These are phyloP conservation scores for Platynereis dumerilii DNA, from an alignment of 2,888 invertebrate genomes.

Conservation along the genomic window DNA sequence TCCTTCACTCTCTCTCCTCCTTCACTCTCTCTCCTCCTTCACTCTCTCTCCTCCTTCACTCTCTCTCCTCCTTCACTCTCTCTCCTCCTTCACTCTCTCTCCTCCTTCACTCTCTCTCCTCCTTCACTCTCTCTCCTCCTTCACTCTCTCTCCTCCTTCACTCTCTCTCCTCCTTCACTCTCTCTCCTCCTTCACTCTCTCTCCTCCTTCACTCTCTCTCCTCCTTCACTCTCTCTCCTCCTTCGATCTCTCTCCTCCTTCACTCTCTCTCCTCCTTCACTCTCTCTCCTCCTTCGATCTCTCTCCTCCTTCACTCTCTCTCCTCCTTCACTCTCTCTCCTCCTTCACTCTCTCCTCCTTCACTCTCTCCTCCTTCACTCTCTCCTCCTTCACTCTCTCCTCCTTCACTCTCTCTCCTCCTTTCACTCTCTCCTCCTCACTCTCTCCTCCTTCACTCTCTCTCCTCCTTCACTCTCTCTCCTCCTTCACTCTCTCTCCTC, in stretches of 20 bases:
- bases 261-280: no score
- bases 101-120: conserved; percentile 7
- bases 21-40: not conserved
- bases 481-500: no score
- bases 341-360: no score
- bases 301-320: no score
- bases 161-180: not conserved
- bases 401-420: conserved; percentile 14
- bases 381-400: conserved; percentile 12
- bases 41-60: not conserved
- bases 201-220: no score
- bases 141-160: conserved; percentile 4
- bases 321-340: no score
- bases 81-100: not conserved
- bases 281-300: no score
- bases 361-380: no score
- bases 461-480: no score
- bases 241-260: no score
- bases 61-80: not conserved
- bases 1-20: not conserved
- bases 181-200: conserved; percentile 12
- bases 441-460: no score
- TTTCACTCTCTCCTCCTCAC: conserved; percentile 4
- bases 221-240: no score
- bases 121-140: conserved; percentile 1